phyloP scores from a whole-genome alignment of 2,113 vertebrate species.

The Lophochroa leadbeateri region DNA sequence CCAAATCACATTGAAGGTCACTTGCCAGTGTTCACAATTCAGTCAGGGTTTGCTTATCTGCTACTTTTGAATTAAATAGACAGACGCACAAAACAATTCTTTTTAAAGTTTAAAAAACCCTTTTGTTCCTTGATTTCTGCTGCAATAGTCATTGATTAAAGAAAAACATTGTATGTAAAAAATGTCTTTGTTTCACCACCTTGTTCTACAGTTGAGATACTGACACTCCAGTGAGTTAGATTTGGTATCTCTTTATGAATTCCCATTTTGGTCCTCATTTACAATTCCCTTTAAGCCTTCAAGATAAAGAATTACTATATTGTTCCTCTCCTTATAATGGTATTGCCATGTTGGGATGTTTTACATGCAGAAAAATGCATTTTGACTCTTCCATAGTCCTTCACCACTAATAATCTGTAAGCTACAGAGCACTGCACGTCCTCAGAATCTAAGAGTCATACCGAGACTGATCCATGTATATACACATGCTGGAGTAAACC shows the following conservation, averaged over 20 bases:
- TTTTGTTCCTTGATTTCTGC: background rate
- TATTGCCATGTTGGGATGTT: background rate
- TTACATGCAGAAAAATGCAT: background rate
- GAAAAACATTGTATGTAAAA: background rate
- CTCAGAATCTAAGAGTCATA: background rate
- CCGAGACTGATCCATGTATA: too few species aligned
- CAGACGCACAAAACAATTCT: background rate
- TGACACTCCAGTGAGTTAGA: rapidly evolving
- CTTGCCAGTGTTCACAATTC: background rate
- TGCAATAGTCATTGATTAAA: background rate
- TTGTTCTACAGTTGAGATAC: background rate
- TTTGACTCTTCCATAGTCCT: background rate
- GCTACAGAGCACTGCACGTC: background rate
- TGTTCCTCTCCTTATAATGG: background rate
- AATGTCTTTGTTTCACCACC: background rate
- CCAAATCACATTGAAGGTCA: background rate
- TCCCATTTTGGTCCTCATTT: background rate
- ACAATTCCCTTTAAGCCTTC: background rate
- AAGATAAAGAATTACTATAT: background rate
- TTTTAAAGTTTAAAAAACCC: background rate
- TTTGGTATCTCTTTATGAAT: background rate
- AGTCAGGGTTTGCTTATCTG: background rate
- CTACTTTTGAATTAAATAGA: background rate
- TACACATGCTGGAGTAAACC: background rate
- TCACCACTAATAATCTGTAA: background rate